A percentile compares a stretch with the other conserved stretches of the same genome.
phyloP scores from a whole-genome alignment of 2,113 vertebrate species.

The Brachyhypopomus gauderio region DNA sequence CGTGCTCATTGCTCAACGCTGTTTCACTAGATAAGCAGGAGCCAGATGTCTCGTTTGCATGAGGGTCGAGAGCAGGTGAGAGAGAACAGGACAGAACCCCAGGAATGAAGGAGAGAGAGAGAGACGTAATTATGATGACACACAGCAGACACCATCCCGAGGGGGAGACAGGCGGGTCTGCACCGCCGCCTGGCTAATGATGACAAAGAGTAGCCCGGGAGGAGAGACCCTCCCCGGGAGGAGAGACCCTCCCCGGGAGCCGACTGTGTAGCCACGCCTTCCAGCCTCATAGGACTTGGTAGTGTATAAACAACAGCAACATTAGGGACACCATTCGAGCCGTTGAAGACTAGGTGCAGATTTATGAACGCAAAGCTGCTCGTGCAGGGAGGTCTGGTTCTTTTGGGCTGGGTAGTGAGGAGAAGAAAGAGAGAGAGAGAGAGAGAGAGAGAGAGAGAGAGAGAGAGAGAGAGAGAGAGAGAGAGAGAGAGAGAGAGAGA shows the following conservation, averaged over 20 bases:
- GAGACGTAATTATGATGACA: constrained; percentile 11
- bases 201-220: constrained; percentile 8
- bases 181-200: constrained; percentile 8
- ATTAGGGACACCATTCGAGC: not conserved
- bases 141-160: not conserved
- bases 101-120: not conserved
- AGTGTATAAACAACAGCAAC: constrained; percentile 20
- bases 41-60: not conserved
- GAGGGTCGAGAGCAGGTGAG: not conserved
- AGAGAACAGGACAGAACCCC: not conserved
- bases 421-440: not conserved
- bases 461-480: not conserved
- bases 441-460: not conserved
- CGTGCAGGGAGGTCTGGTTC: constrained; percentile 19
- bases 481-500: not conserved
- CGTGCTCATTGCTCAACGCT: too few relatives aligned
- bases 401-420: not conserved
- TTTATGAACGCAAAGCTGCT: constrained; percentile 1
- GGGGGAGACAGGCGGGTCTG: not conserved
- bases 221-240: not conserved
- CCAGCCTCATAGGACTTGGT: not conserved
- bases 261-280: not conserved
- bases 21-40: not conserved
- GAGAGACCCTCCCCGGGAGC: not conserved
- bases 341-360: not conserved